phyloP scores from a whole-genome alignment of 2,113 vertebrate species.

The Tinamus guttatus region DNA sequence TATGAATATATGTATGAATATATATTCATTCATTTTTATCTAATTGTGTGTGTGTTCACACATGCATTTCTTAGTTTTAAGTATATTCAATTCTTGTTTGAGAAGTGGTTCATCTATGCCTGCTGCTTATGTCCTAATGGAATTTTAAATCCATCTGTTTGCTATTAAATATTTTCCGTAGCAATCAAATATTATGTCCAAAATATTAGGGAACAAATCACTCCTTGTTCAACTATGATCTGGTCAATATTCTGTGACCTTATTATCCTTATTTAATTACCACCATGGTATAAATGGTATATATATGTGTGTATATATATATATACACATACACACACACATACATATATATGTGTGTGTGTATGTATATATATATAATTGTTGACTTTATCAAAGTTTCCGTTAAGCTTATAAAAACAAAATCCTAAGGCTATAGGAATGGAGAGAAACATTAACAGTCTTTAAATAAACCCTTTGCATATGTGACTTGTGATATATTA shows the following conservation, averaged over 20 bases:
- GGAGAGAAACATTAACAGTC: not conserved
- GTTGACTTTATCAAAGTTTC: not conserved
- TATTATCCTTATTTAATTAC: not conserved
- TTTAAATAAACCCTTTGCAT: not conserved
- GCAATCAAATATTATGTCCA: not conserved
- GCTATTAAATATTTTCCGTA: not conserved
- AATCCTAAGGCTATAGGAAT: not conserved
- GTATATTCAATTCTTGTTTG: not conserved
- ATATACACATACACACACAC: too few relatives aligned
- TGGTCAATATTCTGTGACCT: not conserved
- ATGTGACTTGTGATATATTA: not conserved
- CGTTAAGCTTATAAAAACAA: not conserved
- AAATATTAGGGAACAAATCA: not conserved
- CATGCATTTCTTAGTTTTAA: not conserved
- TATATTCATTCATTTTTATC: not conserved
- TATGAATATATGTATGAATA: too few relatives aligned
- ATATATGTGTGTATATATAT: not conserved
- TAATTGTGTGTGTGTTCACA: not conserved
- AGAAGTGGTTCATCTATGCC: not conserved
- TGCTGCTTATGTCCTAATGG: not conserved
- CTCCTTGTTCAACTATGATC: not conserved
- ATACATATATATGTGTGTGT: not conserved
- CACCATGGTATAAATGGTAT: not conserved
- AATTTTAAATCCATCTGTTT: not conserved
- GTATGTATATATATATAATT: too few relatives aligned